Evolutionary conservation across 2,888 invertebrate genomes (phyloP), one percentile per base, ranked within the genome.

Genomic region (Sphaerophoria taeniata): DNA sequence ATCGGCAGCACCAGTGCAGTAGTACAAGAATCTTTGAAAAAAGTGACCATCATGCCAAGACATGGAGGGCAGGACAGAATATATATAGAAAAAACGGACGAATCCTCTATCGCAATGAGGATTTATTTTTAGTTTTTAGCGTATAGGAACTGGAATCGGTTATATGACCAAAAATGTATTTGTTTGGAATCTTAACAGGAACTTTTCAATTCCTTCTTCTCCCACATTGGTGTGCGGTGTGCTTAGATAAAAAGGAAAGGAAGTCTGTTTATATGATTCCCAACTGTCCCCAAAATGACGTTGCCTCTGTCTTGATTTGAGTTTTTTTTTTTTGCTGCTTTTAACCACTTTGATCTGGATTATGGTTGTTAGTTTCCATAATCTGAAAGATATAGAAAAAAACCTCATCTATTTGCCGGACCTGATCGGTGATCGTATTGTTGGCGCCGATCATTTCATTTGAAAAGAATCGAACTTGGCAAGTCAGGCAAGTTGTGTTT

Each of bases 331-430:
- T 39, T 39, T 24, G 24, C 24, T 24, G 24, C 36, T 73, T 77
- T 76, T 39, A 85, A 85, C 85, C 76, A 76, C 85, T 81, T 85
- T 73, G 73, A 77, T 85, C 85, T 81, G 63, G 85, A 85, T 77
- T 81, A 70, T 85, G 81, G 76, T 85, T 73, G 85, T 85, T 47
- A 77, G 72, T 85, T 73, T 77, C 81, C 81, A 76, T 76, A 85
- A 77, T 81, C 72, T 76, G 7, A 67, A 33, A 56, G 65, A 80
- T 70, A 60, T 56, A 80, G 75, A 72, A 81, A 58, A 72, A 51
- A 73, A 76, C 72, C 80, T 49, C 69, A 49, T 76, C 24, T 63
- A 76, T 69, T 60, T 58, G 65, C 39, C 36, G 47, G 24, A 36
- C 43, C 12, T 9, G 43, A 43, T 43, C 11, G 9, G 12, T 9